Evolutionary conservation across 1,140 invertebrate genomes (phyloP).

Genomic region (Pygmarrhopalites habei): DNA sequence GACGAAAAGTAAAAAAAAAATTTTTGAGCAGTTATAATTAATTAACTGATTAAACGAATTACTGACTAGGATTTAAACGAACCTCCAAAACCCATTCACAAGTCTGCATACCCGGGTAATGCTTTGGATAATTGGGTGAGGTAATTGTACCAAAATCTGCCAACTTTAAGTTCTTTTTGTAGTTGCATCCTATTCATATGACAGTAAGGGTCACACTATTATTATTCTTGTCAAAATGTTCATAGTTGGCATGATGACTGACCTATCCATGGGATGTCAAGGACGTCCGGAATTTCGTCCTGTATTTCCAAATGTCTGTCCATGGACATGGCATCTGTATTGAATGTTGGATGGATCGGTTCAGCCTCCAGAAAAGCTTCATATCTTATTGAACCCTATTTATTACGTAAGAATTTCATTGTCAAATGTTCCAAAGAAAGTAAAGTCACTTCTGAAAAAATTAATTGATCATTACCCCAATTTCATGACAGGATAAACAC

Average conservation of each 20-base stretch:
- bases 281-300: background rate
- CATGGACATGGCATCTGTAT: slow-evolving; percentile 6
- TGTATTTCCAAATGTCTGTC: background rate
- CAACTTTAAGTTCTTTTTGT: slow-evolving; percentile 21
- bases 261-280: no score
- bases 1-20: no score
- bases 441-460: no score
- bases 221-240: background rate
- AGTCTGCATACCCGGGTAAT: slow-evolving; percentile 21
- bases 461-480: no score
- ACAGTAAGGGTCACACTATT: background rate
- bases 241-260: background rate
- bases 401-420: no score
- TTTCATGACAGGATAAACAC: no score
- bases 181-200: slow-evolving; percentile 29
- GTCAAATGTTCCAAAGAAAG: no score
- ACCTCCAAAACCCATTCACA: slow-evolving; percentile 36
- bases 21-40: no score
- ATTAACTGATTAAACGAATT: no score
- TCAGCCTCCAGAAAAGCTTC: slow-evolving; percentile 15
- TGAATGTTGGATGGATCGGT: slow-evolving; percentile 16
- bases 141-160: slow-evolving; percentile 33
- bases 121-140: slow-evolving; percentile 36
- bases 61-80: no score
- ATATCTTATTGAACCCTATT: background rate